Conservation (phyloP, 2,797 vertebrate genomes). For the Lagodon rhomboides region DNA sequence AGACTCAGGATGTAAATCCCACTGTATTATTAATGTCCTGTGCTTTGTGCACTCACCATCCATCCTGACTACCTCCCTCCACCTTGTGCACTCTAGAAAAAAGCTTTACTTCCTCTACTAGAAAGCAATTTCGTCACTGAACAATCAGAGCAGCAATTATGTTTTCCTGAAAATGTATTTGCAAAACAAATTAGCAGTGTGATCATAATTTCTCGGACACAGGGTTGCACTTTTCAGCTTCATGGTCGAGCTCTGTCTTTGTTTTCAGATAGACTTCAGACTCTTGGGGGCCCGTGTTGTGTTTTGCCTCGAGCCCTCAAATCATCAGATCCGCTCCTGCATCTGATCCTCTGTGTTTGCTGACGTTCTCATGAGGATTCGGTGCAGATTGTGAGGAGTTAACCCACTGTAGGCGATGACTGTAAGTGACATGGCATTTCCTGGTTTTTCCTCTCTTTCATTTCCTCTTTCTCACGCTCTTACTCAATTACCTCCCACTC, state of each 20-base stretch:
- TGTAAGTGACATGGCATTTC: constrained; percentile 57
- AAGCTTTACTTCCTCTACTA: not conserved
- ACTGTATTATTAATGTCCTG: no score
- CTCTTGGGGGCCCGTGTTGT: not conserved
- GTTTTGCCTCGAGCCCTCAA: constrained; percentile 1
- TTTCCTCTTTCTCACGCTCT: constrained; percentile 73
- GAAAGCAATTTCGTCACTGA: not conserved
- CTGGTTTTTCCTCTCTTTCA: constrained; percentile 55
- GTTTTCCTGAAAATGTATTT: not conserved
- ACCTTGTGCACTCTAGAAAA: not conserved
- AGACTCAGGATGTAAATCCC: no score
- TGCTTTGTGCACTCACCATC: not conserved
- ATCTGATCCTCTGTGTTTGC: constrained; percentile 35
- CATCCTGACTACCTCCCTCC: not conserved
- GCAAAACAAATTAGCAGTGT: not conserved
- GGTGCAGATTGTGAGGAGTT: constrained; percentile 29
- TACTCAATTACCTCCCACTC: constrained; percentile 40
- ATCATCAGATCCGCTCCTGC: constrained; percentile 3
- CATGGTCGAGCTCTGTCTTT: not conserved
- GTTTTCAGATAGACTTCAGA: not conserved
- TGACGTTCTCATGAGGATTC: constrained; percentile 40
- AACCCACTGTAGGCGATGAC: constrained; percentile 25
- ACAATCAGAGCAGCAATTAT: not conserved
- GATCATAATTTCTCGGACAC: not conserved
- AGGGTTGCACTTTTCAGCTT: not conserved